Conservation (phyloP, 92 coral and sea anemone species). For the Palythoa grandiflora region DNA sequence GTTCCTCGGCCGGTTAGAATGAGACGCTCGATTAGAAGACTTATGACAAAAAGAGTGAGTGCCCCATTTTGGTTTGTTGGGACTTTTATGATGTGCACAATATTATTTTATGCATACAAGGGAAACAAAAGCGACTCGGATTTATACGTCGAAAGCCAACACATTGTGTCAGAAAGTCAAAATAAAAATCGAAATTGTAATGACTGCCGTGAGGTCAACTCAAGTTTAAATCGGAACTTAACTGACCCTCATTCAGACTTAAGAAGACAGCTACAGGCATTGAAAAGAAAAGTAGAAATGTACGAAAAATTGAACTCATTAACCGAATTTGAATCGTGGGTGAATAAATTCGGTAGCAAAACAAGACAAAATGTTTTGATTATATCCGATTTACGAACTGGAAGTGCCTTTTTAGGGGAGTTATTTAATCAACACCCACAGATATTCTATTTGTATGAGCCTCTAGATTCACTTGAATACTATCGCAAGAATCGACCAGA, state of each 20-base stretch:
- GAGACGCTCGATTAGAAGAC: conserved; percentile 51
- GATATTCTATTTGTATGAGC: conserved; percentile 86
- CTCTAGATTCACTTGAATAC: conserved; percentile 79
- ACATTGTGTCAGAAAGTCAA: conserved; percentile 46
- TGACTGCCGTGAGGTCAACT: background rate
- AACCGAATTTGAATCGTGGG: conserved; percentile 83
- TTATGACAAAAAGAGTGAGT: conserved; percentile 45
- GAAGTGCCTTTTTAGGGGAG: conserved; percentile 93
- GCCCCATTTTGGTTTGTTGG: conserved; percentile 54
- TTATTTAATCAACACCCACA: conserved; percentile 87
- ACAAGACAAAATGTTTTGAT: conserved; percentile 83
- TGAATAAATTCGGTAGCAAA: conserved; percentile 87
- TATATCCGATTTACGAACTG: conserved; percentile 78
- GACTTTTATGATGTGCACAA: conserved; percentile 55
- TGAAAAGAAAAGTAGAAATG: conserved; percentile 64
- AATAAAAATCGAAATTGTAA: conserved; percentile 30
- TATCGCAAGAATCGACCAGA: conserved; percentile 91
- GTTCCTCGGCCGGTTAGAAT: conserved; percentile 53
- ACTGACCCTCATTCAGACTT: conserved; percentile 9
- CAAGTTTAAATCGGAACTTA: background rate
- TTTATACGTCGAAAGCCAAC: conserved; percentile 37
- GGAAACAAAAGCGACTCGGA: conserved; percentile 12
- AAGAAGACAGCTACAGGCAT: conserved; percentile 45
- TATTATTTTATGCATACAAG: conserved; percentile 51
- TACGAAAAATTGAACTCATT: conserved; percentile 78